Evolutionary conservation across 1,140 invertebrate species (phyloP).

Genomic region (Bombus balteatus): DNA sequence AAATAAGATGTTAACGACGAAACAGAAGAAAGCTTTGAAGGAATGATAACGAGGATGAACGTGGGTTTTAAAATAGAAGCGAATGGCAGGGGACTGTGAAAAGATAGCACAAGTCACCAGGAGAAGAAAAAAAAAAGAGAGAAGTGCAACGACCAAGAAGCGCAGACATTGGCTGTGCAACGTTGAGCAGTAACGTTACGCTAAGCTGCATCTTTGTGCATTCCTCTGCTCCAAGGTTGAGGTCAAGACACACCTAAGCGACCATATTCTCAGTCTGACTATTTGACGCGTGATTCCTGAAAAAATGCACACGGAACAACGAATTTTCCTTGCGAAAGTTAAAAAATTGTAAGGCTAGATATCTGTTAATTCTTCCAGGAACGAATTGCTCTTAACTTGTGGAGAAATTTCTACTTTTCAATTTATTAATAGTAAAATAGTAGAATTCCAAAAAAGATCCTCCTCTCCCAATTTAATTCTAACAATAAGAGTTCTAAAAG

Average conservation of each 20-base stretch:
- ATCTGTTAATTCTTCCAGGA: too few relatives aligned
- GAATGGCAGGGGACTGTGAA: not conserved
- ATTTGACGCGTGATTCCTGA: not conserved
- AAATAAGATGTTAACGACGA: too few relatives aligned
- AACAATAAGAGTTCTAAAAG: too few relatives aligned
- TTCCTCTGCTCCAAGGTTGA: constrained; percentile 77
- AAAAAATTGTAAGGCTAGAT: too few relatives aligned
- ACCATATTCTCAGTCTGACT: constrained; percentile 25
- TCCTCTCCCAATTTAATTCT: too few relatives aligned
- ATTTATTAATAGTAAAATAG: too few relatives aligned
- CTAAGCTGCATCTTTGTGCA: constrained; percentile 65
- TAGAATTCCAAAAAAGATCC: too few relatives aligned
- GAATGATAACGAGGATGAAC: not conserved
- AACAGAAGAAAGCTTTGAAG: not conserved
- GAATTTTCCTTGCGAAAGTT: too few relatives aligned
- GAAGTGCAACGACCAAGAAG: constrained; percentile 61
- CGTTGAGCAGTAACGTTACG: constrained; percentile 62
- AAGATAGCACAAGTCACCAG: constrained; percentile 24
- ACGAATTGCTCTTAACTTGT: too few relatives aligned
- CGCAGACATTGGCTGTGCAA: constrained; percentile 42
- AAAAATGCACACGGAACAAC: not conserved
- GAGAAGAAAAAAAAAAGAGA: constrained; percentile 35
- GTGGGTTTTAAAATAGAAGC: constrained; percentile 21
- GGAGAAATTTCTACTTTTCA: too few relatives aligned
- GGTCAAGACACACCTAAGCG: constrained; percentile 78